These are phyloP conservation scores for Ooceraea biroi DNA, from an alignment of 1,140 invertebrate genomes.

Conservation along the genomic window DNA sequence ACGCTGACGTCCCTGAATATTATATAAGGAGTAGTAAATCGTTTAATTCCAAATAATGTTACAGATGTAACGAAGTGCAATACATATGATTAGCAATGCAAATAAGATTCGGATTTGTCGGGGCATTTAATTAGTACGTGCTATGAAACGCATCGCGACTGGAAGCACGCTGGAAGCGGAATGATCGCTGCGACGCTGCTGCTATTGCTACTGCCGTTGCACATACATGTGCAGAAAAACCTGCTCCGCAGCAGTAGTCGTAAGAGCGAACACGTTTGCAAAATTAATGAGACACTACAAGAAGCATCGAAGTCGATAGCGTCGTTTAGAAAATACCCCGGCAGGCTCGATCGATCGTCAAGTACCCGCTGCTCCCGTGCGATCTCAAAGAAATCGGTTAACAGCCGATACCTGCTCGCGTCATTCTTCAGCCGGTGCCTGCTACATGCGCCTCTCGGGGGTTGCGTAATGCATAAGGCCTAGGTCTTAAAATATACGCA, in stretches of 20 bases:
- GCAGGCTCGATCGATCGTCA: slow-evolving; percentile 37
- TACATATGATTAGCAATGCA: slow-evolving; percentile 48
- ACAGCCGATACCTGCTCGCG: slow-evolving; percentile 12
- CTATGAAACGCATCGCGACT: slow-evolving; percentile 30
- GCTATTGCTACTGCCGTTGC: neutral
- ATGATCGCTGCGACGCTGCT: slow-evolving; percentile 36
- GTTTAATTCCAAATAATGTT: slow-evolving; percentile 51
- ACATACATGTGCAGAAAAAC: slow-evolving; percentile 14
- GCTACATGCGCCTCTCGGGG: neutral
- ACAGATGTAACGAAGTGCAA: slow-evolving; percentile 38
- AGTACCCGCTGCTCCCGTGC: neutral
- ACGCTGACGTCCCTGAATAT: neutral
- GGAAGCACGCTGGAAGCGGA: slow-evolving; percentile 26
- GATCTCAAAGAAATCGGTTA: slow-evolving; percentile 29
- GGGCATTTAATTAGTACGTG: slow-evolving; percentile 47
- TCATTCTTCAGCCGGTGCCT: neutral
- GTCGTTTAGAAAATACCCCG: slow-evolving; percentile 37
- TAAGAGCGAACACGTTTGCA: slow-evolving; percentile 31
- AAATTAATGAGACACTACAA: slow-evolving; percentile 54
- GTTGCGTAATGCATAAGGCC: slow-evolving; percentile 25
- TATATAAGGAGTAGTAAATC: slow-evolving; percentile 14
- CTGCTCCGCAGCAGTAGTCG: slow-evolving; percentile 33
- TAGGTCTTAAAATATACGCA: slow-evolving; percentile 39
- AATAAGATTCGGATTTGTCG: slow-evolving; percentile 49
- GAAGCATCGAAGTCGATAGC: slow-evolving; percentile 34